These are phyloP conservation scores for Seira ritae DNA, from an alignment of 2,888 invertebrate species.

Conservation along the genomic window DNA sequence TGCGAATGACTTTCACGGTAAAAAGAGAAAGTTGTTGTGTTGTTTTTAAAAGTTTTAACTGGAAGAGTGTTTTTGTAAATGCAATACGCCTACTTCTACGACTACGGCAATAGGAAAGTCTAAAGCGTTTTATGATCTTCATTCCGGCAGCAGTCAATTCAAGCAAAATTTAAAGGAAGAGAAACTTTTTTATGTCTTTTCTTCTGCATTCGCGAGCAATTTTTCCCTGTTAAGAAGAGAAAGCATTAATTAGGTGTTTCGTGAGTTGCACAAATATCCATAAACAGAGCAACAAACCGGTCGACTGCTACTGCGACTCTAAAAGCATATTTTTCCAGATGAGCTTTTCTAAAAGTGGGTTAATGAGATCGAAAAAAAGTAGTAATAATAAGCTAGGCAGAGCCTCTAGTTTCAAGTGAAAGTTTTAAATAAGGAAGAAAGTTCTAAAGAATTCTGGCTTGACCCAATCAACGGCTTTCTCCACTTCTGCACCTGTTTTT, in stretches of 20 bases:
- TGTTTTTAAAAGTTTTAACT: neutral
- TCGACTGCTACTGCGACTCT: no score
- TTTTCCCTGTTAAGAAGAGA: no score
- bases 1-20: neutral
- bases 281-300: neutral
- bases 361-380: neutral
- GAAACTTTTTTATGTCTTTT: neutral
- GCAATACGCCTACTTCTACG: no score
- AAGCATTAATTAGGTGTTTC: no score
- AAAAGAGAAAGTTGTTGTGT: neutral
- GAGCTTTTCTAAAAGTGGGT: neutral
- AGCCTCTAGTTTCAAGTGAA: no score
- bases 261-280: neutral
- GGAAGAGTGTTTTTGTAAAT: neutral
- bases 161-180: neutral
- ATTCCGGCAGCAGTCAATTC: neutral
- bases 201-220: neutral
- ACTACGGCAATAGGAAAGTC: neutral
- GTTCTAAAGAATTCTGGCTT: no score
- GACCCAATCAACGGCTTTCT: no score
- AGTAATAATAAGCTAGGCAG: no score
- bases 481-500: no score
- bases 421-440: no score
- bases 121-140: conserved; percentile 6
- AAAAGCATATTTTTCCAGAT: neutral